These are phyloP conservation scores for Todiramphus saurophagus DNA, from an alignment of 2,113 vertebrate genomes.

Conservation along the genomic window DNA sequence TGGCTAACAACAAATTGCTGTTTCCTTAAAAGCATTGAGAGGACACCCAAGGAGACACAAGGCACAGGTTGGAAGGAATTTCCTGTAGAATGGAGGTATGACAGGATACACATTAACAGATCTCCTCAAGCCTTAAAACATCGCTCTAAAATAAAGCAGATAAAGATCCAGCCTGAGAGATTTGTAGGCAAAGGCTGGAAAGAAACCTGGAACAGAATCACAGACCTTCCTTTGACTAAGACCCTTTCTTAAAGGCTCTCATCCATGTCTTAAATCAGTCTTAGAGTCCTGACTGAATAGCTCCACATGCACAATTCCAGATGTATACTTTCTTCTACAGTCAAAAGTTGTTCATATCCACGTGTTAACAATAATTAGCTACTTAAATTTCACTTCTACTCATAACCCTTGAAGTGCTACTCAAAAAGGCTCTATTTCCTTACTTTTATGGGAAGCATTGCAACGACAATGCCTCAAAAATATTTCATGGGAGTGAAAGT, in stretches of 20 bases:
- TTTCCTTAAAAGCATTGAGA: not conserved
- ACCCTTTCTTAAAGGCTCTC: not conserved
- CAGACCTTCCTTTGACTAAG: not conserved
- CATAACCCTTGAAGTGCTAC: not conserved
- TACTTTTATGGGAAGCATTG: accelerated
- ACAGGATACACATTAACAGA: not conserved
- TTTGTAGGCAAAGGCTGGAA: not conserved
- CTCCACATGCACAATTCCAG: not conserved
- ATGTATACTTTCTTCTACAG: accelerated
- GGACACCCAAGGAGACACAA: not conserved
- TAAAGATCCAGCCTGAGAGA: not conserved
- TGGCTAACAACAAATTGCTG: not conserved
- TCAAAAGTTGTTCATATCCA: accelerated
- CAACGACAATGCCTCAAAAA: not conserved
- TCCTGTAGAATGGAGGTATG: not conserved
- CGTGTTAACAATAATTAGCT: not conserved
- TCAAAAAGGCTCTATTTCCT: not conserved
- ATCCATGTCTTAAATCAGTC: not conserved
- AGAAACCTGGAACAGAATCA: not conserved
- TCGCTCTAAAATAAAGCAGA: not conserved
- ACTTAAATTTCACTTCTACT: not conserved
- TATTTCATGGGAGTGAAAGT: not conserved
- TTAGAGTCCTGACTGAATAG: not conserved
- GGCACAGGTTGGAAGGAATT: not conserved
- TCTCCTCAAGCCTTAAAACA: not conserved